Conservation (phyloP, 2,888 invertebrate species). For the Polylopha cassiicola region DNA sequence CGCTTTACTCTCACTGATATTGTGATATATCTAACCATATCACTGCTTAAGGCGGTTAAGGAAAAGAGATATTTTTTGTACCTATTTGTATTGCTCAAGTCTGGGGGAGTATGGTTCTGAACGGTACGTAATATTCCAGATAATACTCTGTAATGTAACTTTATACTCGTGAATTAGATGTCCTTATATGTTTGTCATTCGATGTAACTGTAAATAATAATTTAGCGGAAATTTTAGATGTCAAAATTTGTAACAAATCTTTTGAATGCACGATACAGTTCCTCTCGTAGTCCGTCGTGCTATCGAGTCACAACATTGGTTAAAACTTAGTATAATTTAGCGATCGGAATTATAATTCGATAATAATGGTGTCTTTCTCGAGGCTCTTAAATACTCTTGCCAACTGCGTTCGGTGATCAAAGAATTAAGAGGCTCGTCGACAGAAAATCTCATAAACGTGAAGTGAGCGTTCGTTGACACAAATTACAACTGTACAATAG, state of each 20-base stretch:
- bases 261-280: constrained; percentile 74
- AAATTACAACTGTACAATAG: constrained; percentile 56
- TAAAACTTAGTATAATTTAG: constrained; percentile 42
- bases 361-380: constrained; percentile 52
- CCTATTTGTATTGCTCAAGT: constrained; percentile 70
- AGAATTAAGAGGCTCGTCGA: constrained; percentile 49
- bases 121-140: constrained; percentile 48
- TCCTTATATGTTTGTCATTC: constrained; percentile 47
- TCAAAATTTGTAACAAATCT: constrained; percentile 67
- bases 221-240: constrained; percentile 44
- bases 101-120: constrained; percentile 47
- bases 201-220: constrained; percentile 50
- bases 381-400: constrained; percentile 47
- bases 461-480: constrained; percentile 51
- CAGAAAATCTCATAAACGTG: constrained; percentile 47
- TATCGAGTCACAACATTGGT: constrained; percentile 57
- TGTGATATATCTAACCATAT: constrained; percentile 68
- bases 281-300: constrained; percentile 73
- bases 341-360: constrained; percentile 31
- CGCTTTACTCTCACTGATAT: constrained; percentile 35
- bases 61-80: constrained; percentile 69
- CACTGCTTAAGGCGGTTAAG: constrained; percentile 58
- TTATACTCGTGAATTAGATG: constrained; percentile 32
- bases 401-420: constrained; percentile 48
- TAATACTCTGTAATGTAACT: constrained; percentile 46